Conservation (phyloP, 2,888 invertebrate genomes). For the Tryphoninae sp. region DNA sequence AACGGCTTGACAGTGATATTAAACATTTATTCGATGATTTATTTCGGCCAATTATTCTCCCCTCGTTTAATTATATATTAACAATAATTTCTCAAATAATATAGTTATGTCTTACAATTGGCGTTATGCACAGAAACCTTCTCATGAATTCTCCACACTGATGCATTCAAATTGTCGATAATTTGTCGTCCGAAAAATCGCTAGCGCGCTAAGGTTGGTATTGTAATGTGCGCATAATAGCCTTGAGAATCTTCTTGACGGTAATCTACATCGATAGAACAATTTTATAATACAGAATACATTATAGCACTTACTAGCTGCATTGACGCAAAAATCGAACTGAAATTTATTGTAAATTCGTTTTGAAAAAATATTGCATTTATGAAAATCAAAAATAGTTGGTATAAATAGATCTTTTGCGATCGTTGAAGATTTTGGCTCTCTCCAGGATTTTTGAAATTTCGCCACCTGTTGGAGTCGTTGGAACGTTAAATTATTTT, state of each 20-base stretch:
- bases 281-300: not conserved
- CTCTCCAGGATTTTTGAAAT: no score
- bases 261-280: conserved; percentile 10
- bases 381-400: no score
- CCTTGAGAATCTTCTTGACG: conserved; percentile 29
- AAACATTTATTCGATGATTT: conserved; percentile 49
- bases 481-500: not conserved
- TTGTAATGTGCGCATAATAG: conserved; percentile 59
- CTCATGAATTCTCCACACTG: not conserved
- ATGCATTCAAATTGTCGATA: conserved; percentile 60
- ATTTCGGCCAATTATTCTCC: not conserved
- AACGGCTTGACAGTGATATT: conserved; percentile 59
- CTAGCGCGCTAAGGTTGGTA: conserved; percentile 57
- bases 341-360: no score
- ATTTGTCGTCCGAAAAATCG: conserved; percentile 70
- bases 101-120: conserved; percentile 21
- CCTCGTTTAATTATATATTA: not conserved
- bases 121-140: not conserved
- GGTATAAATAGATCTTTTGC: no score
- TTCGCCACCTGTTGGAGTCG: conserved; percentile 11
- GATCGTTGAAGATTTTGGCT: no score
- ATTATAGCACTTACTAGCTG: no score
- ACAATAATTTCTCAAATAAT: not conserved
- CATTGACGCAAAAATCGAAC: no score
- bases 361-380: no score